Evolutionary conservation across 2,113 vertebrate genomes (phyloP), one percentile per base, ranked within the genome.

Genomic region (Vimba vimba): DNA sequence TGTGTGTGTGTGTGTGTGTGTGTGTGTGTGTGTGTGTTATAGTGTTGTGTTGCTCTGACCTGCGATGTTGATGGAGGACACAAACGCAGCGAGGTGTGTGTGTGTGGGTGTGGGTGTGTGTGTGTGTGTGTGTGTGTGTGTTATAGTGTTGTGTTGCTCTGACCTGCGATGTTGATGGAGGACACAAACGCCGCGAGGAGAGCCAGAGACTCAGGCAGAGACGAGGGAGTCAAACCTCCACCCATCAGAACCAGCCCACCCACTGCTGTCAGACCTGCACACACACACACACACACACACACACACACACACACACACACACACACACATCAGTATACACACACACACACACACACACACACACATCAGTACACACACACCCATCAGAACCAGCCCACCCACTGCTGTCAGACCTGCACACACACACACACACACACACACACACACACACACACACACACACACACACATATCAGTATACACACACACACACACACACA

Each of bases 231-330:
- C 64, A 95, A 94, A 50, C 93, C 93, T 30, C 96, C 95, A 17
- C 95, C 96, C 96, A 96, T 96, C 88, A 96, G 90, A 62, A 94
- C 94, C 88, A 96, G 89, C 85, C 96, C 95, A 9, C 95, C 95
- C 3, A 95, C 96, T n/a, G 96, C 95, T 4, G 95, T 95, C 88
- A 96, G 92, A 68, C 93, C 94, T 95, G 59, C 39, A 90, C 15
- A 36, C 12, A 77, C 45, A 88, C 19, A 55, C 9, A 57, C 23
- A 87, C 36, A 43, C 45, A 66, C 27, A 66, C 27, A 30, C 27
- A 33, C 30, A 30, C 30, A 30, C 30, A 30, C 9, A 64, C n/a
- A 79, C 64, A 71, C 55, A 57, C 52, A 21, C 52, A 57, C 64
- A 93, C 36, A 36, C 4, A 36, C 4, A 36, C 36, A 36, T 36